phyloP scores from a whole-genome alignment of 2,888 invertebrate species.

The Aphrophora alni region DNA sequence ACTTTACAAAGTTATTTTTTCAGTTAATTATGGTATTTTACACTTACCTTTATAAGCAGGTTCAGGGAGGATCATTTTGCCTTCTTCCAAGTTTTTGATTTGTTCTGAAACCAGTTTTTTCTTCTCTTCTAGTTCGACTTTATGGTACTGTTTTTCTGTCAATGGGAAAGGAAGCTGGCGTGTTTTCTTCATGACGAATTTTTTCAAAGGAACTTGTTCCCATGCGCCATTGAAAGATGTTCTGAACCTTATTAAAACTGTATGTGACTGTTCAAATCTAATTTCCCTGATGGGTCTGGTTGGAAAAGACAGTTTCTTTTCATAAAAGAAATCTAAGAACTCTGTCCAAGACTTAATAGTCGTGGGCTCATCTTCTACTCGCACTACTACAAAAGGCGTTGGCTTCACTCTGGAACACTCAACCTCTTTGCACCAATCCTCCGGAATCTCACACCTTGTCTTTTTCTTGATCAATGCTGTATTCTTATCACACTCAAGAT shows the following conservation, averaged over 20 bases:
- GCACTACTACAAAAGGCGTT: background rate
- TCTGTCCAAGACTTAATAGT: background rate
- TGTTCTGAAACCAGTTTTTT: background rate
- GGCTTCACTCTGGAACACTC: background rate
- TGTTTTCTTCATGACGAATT: no score
- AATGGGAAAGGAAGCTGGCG: no score
- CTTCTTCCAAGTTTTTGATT: background rate
- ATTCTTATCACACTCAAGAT: background rate
- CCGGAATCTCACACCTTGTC: background rate
- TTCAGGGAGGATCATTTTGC: background rate
- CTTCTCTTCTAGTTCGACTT: background rate
- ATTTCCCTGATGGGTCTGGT: background rate
- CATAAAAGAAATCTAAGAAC: background rate
- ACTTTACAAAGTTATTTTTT: no score
- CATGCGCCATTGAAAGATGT: background rate
- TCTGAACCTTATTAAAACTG: background rate
- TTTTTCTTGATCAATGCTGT: background rate
- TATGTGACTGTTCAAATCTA: background rate
- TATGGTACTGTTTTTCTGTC: background rate
- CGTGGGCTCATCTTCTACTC: background rate
- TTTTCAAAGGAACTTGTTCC: background rate
- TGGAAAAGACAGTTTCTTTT: background rate
- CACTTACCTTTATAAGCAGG: background rate
- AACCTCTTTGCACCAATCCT: background rate
- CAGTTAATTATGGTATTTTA: no score